Evolutionary conservation across 2,888 invertebrate genomes (phyloP).

Genomic region (Drosophila melanocephala): DNA sequence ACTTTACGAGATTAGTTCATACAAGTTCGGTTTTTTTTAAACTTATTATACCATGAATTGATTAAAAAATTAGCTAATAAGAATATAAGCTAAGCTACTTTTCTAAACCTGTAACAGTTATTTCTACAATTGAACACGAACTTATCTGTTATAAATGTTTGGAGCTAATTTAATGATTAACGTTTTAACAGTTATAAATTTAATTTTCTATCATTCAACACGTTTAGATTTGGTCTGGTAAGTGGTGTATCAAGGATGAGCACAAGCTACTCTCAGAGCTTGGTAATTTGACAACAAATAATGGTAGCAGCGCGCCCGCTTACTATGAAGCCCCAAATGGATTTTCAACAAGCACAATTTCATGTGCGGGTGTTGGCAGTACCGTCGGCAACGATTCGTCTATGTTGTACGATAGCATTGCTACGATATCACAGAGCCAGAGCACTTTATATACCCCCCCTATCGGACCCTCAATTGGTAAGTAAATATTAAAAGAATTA

Average conservation of each 20-base stretch:
- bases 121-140: not conserved
- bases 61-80: not conserved
- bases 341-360: constrained; percentile 69
- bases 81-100: not conserved
- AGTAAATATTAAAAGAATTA: constrained; percentile 68
- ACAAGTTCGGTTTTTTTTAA: not conserved
- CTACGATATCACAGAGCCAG: constrained; percentile 91
- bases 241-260: constrained; percentile 97
- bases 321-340: constrained; percentile 87
- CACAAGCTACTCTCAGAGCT: constrained; percentile 94
- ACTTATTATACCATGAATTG: not conserved
- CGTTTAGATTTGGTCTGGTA: constrained; percentile 92
- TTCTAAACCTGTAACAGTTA: not conserved
- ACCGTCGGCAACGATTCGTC: constrained; percentile 86
- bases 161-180: not conserved
- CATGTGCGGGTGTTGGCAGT: constrained; percentile 62
- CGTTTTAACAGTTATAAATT: not conserved
- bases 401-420: constrained; percentile 90
- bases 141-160: not conserved
- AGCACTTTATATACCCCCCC: constrained; percentile 92
- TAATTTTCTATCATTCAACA: not conserved
- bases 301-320: constrained; percentile 50
- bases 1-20: not conserved
- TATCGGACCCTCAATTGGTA: constrained; percentile 89
- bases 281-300: constrained; percentile 87